Evolutionary conservation across 2,113 vertebrate genomes (phyloP).

Genomic region (Amphiprion percula): DNA sequence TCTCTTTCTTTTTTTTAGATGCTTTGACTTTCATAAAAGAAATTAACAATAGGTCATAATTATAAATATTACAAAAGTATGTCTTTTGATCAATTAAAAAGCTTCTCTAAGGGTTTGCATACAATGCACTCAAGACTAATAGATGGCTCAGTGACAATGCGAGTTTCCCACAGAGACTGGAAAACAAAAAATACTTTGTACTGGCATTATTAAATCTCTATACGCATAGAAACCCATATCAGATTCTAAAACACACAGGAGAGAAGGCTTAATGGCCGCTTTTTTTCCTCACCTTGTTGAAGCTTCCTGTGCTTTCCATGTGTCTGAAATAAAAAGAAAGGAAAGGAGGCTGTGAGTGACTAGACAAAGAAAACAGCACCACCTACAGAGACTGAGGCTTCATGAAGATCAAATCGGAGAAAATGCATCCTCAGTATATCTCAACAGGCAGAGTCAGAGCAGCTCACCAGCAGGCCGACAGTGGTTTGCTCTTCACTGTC

Average conservation of each 20-base stretch:
- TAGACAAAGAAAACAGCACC: conserved; percentile 10
- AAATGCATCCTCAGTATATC: neutral
- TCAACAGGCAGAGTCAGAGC: neutral
- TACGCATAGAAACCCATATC: neutral
- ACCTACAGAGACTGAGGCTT: conserved; percentile 3
- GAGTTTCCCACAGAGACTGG: neutral
- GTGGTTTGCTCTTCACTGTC: neutral
- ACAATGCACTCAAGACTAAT: conserved; percentile 17
- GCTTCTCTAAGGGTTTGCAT: neutral
- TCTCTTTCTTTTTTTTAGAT: neutral
- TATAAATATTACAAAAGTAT: conserved; percentile 6
- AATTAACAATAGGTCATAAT: neutral
- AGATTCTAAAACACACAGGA: neutral
- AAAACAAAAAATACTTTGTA: neutral
- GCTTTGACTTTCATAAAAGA: neutral
- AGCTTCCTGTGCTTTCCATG: neutral
- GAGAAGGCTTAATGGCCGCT: neutral
- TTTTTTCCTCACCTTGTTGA: neutral
- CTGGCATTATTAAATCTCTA: neutral
- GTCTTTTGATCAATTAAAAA: conserved; percentile 18
- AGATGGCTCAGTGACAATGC: neutral
- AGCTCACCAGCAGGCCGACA: neutral
- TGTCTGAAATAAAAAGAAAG: neutral
- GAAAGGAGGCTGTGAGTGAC: neutral
- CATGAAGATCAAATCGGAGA: neutral